Percentiles rank a stretch among this genome's conserved stretches.
Evolutionary conservation across 2,113 vertebrate species (phyloP).

Genomic region (Saguinus imperator): DNA sequence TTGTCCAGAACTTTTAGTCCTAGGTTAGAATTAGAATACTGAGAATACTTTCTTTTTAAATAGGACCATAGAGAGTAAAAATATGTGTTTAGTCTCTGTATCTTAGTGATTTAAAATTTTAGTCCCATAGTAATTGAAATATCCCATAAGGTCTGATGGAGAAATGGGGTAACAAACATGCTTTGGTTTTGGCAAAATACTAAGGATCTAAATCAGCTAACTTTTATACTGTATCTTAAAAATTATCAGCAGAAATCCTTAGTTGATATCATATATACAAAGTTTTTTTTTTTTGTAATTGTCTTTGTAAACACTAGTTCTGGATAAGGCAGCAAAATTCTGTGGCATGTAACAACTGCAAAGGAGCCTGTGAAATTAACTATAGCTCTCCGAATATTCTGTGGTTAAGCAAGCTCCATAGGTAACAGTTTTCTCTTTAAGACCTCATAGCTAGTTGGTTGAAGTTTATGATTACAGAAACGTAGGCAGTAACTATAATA

Average conservation of each 20-base stretch:
- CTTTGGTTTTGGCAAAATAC: background rate
- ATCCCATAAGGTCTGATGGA: background rate
- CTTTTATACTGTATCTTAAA: background rate
- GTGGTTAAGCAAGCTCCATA: background rate
- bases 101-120: constrained; percentile 38
- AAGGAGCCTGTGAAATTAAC: background rate
- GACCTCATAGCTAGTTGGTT: background rate
- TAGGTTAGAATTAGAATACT: constrained; percentile 44
- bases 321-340: background rate
- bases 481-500: background rate
- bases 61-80: constrained; percentile 31
- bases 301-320: background rate
- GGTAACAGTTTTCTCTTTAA: background rate
- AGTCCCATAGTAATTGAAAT: background rate
- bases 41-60: background rate
- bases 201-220: background rate
- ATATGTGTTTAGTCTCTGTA: constrained; percentile 31
- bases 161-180: background rate
- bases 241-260: background rate
- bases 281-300: background rate
- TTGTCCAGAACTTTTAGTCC: constrained; percentile 42
- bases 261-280: background rate
- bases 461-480: background rate
- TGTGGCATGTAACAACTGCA: background rate
- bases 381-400: background rate